phyloP scores from a whole-genome alignment of 1,140 invertebrate species.

The Nylanderia fulva region DNA sequence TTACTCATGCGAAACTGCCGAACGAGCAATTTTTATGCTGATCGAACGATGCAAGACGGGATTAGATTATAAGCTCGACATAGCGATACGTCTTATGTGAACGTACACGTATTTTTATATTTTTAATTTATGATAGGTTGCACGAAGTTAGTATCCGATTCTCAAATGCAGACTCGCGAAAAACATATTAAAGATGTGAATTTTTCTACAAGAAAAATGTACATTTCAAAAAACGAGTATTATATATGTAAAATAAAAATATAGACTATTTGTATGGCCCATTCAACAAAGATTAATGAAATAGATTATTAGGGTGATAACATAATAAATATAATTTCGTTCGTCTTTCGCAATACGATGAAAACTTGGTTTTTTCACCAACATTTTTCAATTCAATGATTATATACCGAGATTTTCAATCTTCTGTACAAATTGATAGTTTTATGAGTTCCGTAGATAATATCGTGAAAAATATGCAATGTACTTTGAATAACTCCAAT shows the following conservation, averaged over 20 bases:
- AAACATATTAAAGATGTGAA: neutral
- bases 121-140: neutral
- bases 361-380: neutral
- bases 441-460: neutral
- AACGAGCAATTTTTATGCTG: slow-evolving; percentile 42
- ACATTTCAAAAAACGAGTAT: neutral
- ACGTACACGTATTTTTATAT: neutral
- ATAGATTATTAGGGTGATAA: neutral
- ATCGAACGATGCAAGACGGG: slow-evolving; percentile 20
- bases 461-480: neutral
- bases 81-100: neutral
- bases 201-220: neutral
- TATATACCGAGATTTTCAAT: slow-evolving; percentile 8
- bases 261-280: neutral
- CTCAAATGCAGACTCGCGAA: neutral
- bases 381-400: neutral
- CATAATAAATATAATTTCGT: no score
- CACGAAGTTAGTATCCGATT: neutral
- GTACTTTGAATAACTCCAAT: neutral
- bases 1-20: slow-evolving; percentile 43
- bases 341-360: no score
- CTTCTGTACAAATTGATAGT: neutral
- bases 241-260: neutral
- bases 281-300: neutral
- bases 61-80: slow-evolving; percentile 30